These are phyloP conservation scores for Proteles cristata DNA, from an alignment of 2,113 vertebrate genomes.

Conservation along the genomic window DNA sequence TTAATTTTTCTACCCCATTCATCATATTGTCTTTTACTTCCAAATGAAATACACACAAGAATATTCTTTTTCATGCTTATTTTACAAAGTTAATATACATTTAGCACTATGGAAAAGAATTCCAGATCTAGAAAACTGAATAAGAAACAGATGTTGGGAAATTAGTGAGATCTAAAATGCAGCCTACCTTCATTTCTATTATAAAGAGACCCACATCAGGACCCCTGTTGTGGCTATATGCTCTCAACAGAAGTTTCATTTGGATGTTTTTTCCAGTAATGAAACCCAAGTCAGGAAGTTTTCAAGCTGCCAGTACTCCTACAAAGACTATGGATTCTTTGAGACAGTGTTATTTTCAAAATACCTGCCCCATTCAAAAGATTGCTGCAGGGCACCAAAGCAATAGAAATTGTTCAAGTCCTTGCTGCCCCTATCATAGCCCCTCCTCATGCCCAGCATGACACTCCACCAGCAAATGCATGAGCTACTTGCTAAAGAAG, in stretches of 20 bases:
- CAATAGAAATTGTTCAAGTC: slow-evolving; percentile 69
- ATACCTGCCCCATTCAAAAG: slow-evolving; percentile 74
- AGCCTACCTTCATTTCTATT: slow-evolving; percentile 70
- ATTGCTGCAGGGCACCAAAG: slow-evolving; percentile 65
- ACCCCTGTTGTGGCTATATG: slow-evolving; percentile 58
- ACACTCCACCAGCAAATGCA: slow-evolving; percentile 73
- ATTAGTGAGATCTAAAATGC: slow-evolving; percentile 29
- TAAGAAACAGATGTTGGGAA: slow-evolving; percentile 74
- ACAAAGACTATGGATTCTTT: slow-evolving; percentile 64
- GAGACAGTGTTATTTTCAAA: slow-evolving; percentile 68
- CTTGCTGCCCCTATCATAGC: slow-evolving; percentile 36
- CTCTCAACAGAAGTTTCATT: slow-evolving; percentile 81
- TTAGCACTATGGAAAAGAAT: slow-evolving; percentile 59
- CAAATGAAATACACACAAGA: slow-evolving; percentile 17
- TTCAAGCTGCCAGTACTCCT: slow-evolving; percentile 67
- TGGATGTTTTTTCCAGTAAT: slow-evolving; percentile 76
- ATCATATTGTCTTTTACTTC: background rate
- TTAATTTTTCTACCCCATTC: slow-evolving; percentile 44
- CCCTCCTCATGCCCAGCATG: slow-evolving; percentile 65
- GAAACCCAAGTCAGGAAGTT: slow-evolving; percentile 71
- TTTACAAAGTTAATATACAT: slow-evolving; percentile 64
- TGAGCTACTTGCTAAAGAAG: slow-evolving; percentile 68
- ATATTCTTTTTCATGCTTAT: slow-evolving; percentile 41
- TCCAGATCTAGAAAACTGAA: slow-evolving; percentile 52
- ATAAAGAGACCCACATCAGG: slow-evolving; percentile 72